phyloP scores from a whole-genome alignment of 2,113 vertebrate species.

The Orthochromis malagaraziensis region DNA sequence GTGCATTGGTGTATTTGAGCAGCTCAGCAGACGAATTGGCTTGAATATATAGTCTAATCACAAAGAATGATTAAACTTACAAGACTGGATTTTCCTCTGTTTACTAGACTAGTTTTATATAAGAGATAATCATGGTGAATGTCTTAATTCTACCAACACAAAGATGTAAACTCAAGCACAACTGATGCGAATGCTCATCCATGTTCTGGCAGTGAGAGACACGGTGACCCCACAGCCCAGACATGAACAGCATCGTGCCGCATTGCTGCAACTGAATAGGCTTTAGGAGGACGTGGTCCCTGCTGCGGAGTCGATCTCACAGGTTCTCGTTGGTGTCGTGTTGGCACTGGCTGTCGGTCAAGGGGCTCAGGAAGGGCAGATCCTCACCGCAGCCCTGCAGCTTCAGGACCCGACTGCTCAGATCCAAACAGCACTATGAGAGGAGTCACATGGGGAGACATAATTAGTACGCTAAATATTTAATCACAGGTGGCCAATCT shows the following conservation, averaged over 20 bases:
- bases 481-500: neutral
- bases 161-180: constrained; percentile 46
- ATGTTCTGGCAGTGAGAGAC: constrained; percentile 29
- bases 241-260: neutral
- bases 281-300: neutral
- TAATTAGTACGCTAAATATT: neutral
- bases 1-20: neutral
- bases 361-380: constrained; percentile 79
- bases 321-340: constrained; percentile 72
- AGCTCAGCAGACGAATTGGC: neutral
- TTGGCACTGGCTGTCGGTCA: constrained; percentile 53
- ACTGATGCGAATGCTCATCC: neutral
- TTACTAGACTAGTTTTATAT: constrained; percentile 36
- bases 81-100: neutral
- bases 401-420: constrained; percentile 75
- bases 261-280: neutral
- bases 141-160: constrained; percentile 49
- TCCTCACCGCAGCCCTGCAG: constrained; percentile 74
- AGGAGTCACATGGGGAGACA: neutral
- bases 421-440: constrained; percentile 83
- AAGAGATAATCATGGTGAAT: constrained; percentile 26
- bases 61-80: constrained; percentile 4
- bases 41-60: neutral
- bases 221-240: constrained; percentile 26
- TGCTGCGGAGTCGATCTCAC: constrained; percentile 41